Conservation (phyloP, 2,113 vertebrate species). For the Dunckerocampus dactyliophorus region DNA sequence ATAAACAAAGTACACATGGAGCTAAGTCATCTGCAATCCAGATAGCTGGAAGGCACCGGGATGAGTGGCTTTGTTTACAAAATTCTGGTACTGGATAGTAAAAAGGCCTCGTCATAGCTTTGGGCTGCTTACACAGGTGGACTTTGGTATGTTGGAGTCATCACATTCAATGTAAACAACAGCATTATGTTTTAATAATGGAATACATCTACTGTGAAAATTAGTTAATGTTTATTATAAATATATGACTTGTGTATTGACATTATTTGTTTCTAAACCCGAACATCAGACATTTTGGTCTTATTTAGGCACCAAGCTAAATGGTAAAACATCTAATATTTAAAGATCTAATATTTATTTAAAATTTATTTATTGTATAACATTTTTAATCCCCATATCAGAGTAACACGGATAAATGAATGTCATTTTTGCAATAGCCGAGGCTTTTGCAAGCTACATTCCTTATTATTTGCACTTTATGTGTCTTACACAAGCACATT, state of each 20-base stretch:
- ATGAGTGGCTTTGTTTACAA: conserved; percentile 2
- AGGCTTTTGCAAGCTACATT: conserved; percentile 22
- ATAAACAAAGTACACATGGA: neutral
- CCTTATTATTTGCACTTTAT: conserved; percentile 37
- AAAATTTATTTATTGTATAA: neutral
- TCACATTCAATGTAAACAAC: neutral
- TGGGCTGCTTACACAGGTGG: conserved; percentile 4
- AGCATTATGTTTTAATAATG: neutral
- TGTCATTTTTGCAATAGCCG: conserved; percentile 17
- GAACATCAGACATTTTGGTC: too few species aligned
- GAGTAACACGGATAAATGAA: conserved; percentile 2
- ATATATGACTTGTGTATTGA: too few species aligned
- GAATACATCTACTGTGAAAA: neutral
- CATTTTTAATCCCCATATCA: neutral
- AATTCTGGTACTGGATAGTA: neutral
- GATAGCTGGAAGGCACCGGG: neutral
- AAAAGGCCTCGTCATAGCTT: neutral
- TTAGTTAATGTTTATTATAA: neutral
- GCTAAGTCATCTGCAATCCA: neutral
- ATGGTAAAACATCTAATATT: neutral
- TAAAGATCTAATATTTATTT: neutral
- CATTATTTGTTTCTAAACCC: too few species aligned
- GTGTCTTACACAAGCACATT: conserved; percentile 18
- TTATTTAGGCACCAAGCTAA: too few species aligned
- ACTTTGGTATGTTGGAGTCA: neutral